These are phyloP conservation scores for Hydrozoanthus tunicans DNA, from an alignment of 64 coral and sea anemone species.

Conservation along the genomic window DNA sequence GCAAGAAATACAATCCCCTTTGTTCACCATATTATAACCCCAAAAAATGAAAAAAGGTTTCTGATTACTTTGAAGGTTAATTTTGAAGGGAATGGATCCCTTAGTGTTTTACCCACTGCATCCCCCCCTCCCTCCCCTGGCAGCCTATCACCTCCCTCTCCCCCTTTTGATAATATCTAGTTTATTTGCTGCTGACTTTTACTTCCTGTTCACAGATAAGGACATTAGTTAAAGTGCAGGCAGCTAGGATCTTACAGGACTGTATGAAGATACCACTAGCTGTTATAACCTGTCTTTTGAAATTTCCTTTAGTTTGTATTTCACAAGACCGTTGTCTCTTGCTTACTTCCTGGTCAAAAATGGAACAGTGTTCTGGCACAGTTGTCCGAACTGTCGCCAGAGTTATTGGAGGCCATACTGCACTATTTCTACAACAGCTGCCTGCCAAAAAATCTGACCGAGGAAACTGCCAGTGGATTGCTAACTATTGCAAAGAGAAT, in stretches of 20 bases:
- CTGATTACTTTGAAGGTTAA: too few species aligned
- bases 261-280: background rate
- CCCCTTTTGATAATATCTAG: too few species aligned
- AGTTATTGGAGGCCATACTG: constrained; percentile 29
- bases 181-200: too few species aligned
- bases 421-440: constrained; percentile 51
- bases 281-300: background rate
- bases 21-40: too few species aligned
- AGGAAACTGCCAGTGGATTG: constrained; percentile 37
- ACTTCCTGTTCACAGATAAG: too few species aligned
- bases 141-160: too few species aligned
- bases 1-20: too few species aligned
- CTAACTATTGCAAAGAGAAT: constrained; percentile 15
- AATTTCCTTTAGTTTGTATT: constrained; percentile 28
- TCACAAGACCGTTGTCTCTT: constrained; percentile 44
- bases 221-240: background rate
- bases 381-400: constrained; percentile 28
- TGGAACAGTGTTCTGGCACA: constrained; percentile 13
- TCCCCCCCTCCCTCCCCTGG: too few species aligned
- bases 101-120: background rate
- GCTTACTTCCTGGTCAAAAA: constrained; percentile 12
- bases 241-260: background rate
- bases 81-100: too few species aligned
- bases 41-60: too few species aligned
- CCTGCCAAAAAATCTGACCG: background rate